A percentile compares a stretch with the other conserved stretches of the same genome.
phyloP scores from a whole-genome alignment of 2,113 vertebrate genomes.

The Geococcyx californianus region DNA sequence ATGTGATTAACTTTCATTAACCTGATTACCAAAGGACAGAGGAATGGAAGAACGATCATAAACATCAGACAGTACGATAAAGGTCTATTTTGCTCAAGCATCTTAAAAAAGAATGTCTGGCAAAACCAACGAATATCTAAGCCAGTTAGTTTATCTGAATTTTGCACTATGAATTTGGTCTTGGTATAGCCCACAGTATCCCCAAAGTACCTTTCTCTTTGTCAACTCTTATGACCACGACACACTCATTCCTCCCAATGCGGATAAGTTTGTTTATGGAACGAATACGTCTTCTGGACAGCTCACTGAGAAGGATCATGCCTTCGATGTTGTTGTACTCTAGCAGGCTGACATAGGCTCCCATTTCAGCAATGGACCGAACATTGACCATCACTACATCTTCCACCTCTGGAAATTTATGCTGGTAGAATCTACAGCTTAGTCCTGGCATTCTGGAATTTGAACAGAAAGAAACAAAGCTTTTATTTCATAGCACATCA shows the following conservation, averaged over 20 bases:
- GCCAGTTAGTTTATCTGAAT: background rate
- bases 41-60: background rate
- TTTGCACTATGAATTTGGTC: background rate
- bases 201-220: slow-evolving; percentile 92
- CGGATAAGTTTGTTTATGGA: slow-evolving; percentile 99
- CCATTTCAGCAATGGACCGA: slow-evolving; percentile 97
- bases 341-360: slow-evolving; percentile 95
- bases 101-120: background rate
- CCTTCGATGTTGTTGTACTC: slow-evolving; percentile 99
- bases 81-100: background rate
- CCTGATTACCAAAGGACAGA: background rate
- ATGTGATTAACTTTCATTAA: background rate
- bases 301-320: slow-evolving; percentile 97
- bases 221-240: slow-evolving; percentile 97
- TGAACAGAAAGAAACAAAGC: background rate
- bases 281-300: slow-evolving; percentile 94
- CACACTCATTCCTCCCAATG: slow-evolving; percentile 96
- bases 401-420: slow-evolving; percentile 97
- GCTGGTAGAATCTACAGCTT: slow-evolving; percentile 98
- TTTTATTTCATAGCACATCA: background rate
- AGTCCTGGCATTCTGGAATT: slow-evolving; percentile 91
- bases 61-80: background rate
- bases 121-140: background rate
- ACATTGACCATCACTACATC: slow-evolving; percentile 99
- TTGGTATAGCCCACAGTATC: background rate